Percentiles rank a stretch among this genome's conserved stretches.
phyloP scores from a whole-genome alignment of 2,797 vertebrate species.

The Semotilus atromaculatus region DNA sequence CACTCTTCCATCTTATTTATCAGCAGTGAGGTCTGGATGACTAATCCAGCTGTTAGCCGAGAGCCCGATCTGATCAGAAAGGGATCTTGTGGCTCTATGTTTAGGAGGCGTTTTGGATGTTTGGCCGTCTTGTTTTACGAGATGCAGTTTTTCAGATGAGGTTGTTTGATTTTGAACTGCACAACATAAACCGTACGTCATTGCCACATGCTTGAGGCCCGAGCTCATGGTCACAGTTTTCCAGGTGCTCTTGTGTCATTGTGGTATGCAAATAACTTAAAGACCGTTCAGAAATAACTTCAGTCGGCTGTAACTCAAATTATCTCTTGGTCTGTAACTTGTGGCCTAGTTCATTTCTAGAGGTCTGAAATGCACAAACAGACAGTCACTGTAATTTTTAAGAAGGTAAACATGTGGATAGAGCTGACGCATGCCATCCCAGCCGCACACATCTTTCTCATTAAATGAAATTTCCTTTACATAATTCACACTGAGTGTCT shows the following conservation, averaged over 20 bases:
- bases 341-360: background rate
- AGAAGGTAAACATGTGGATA: constrained; percentile 1
- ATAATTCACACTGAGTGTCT: constrained; percentile 28
- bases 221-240: constrained; percentile 11
- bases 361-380: constrained; percentile 8
- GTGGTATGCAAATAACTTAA: constrained; percentile 23
- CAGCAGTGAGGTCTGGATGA: constrained; percentile 18
- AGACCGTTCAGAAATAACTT: constrained; percentile 27
- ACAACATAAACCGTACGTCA: background rate
- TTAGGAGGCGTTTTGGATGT: constrained; percentile 10
- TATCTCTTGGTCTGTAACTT: background rate
- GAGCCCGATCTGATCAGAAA: background rate
- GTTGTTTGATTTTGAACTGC: constrained; percentile 5
- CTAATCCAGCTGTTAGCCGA: constrained; percentile 19
- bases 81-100: background rate
- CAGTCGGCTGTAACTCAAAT: background rate
- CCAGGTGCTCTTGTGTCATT: constrained; percentile 35
- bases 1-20: constrained; percentile 8
- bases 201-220: constrained; percentile 17
- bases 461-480: constrained; percentile 36
- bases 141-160: background rate
- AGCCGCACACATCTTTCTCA: constrained; percentile 15
- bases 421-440: background rate
- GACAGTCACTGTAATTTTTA: background rate
- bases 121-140: background rate